Evolutionary conservation across 1,140 invertebrate genomes (phyloP), one percentile per base, ranked within the genome.

Genomic region (Megalopta genalis): DNA sequence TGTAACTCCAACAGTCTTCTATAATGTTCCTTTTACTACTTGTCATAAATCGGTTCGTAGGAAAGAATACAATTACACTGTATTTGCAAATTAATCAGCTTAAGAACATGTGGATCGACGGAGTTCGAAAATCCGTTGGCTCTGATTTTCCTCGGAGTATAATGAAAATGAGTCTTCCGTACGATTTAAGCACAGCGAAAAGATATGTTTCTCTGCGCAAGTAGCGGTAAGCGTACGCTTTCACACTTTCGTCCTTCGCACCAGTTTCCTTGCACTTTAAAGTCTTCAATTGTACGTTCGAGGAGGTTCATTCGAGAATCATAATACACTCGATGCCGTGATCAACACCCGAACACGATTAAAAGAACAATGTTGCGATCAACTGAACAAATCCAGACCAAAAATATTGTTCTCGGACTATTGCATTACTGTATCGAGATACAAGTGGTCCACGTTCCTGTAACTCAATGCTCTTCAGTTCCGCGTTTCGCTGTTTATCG

Each of bases 401-500:
- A 75, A 80, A 64, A 77, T 83, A 80, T 77, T 54, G 42, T 69
- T 73, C 86, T 79, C 76, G 73, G 42, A 75, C 71, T 71, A 74
- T 49, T 63, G 68, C 68, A 73, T 60, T 46, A 71, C 69, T 49
- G 64, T 70, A 81, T 59, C 49, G 81, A 85, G 82, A 87, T 77
- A 87, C 86, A 85, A 77, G 60, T 80, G 69, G 75, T 84, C 77
- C 86, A 73, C 77, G 78, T 87, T 88, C 86, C 83, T 60, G 60
- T 23, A 59, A 63, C 72, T 78, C 77, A 39, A 49, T 59, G 57
- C 63, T 57, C 46, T 77, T 70, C 71, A 73, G 72, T 87, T 88
- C 81, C 83, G 74, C 80, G 85, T 88, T 88, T 84, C 83, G 72
- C 70, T 73, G 81, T 83, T 79, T 78, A 86, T 77, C 83, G 77